Conservation (phyloP, 2,797 vertebrate genomes). For the Cyprinodon diabolis region DNA sequence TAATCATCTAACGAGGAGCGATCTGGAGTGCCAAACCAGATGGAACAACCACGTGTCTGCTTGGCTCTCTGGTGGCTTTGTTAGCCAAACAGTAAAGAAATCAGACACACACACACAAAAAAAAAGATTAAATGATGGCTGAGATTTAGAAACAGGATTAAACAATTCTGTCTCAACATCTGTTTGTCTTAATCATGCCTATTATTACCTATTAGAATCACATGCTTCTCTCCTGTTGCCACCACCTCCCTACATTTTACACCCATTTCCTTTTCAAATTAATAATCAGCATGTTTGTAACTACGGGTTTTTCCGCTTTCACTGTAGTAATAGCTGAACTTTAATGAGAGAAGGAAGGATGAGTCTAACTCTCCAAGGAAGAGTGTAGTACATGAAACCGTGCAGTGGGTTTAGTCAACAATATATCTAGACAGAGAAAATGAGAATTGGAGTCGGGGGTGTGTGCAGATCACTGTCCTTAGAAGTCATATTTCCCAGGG, state of each 20-base stretch:
- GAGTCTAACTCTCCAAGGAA: conserved; percentile 63
- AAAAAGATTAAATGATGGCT: conserved; percentile 29
- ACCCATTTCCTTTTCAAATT: conserved; percentile 39
- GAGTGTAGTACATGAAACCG: conserved; percentile 59
- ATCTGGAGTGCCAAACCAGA: conserved; percentile 73
- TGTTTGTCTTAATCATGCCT: background rate
- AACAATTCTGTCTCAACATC: conserved; percentile 1
- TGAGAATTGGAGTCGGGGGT: conserved; percentile 12
- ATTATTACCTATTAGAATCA: conserved; percentile 7
- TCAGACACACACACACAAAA: conserved; percentile 8
- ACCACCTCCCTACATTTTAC: conserved; percentile 4
- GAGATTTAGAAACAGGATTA: conserved; percentile 25
- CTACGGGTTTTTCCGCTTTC: conserved; percentile 43
- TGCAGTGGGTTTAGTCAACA: conserved; percentile 59
- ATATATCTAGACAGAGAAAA: conserved; percentile 42
- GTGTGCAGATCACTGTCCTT: conserved; percentile 56
- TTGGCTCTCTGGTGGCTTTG: conserved; percentile 49
- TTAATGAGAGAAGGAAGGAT: conserved; percentile 64
- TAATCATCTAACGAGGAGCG: conserved; percentile 70
- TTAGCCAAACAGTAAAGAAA: conserved; percentile 56
- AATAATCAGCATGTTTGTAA: conserved; percentile 62
- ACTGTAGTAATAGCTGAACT: conserved; percentile 48
- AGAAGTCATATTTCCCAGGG: conserved; percentile 71
- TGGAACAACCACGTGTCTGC: conserved; percentile 60
- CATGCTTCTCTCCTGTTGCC: conserved; percentile 9